Conservation (phyloP, 2,888 invertebrate genomes). For the Clepsis dumicolana region DNA sequence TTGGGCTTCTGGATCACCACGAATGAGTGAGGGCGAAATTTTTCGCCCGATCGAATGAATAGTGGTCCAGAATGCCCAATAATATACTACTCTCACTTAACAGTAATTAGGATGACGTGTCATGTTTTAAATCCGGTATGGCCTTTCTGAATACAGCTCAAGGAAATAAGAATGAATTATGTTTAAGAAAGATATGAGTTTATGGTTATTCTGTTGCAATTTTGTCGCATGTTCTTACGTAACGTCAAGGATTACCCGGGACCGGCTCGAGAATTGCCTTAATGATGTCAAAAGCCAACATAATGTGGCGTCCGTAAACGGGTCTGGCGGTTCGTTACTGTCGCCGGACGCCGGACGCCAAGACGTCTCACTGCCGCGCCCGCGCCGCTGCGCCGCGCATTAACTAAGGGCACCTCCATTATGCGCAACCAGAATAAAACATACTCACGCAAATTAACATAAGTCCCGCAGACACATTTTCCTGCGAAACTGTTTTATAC, state of each 20-base stretch:
- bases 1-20: no score
- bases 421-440: slow-evolving; percentile 62
- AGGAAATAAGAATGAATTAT: slow-evolving; percentile 18
- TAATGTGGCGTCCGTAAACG: slow-evolving; percentile 77
- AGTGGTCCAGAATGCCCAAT: no score
- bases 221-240: slow-evolving; percentile 48
- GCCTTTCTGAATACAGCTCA: not conserved
- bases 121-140: slow-evolving; percentile 14
- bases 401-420: slow-evolving; percentile 59
- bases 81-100: no score
- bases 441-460: slow-evolving; percentile 62
- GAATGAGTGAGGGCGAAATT: no score
- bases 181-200: slow-evolving; percentile 20
- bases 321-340: slow-evolving; percentile 78
- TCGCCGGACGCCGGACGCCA: slow-evolving; percentile 59
- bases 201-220: slow-evolving; percentile 33
- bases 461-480: slow-evolving; percentile 47
- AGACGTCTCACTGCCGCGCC: slow-evolving; percentile 78
- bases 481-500: slow-evolving; percentile 53
- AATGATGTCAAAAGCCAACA: slow-evolving; percentile 83
- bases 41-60: no score
- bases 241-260: slow-evolving; percentile 56
- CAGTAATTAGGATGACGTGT: slow-evolving; percentile 21
- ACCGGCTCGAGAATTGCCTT: slow-evolving; percentile 62
- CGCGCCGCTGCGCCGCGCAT: slow-evolving; percentile 61